These are phyloP conservation scores for Colostygia pectinataria DNA, from an alignment of 2,888 invertebrate genomes.

Conservation along the genomic window DNA sequence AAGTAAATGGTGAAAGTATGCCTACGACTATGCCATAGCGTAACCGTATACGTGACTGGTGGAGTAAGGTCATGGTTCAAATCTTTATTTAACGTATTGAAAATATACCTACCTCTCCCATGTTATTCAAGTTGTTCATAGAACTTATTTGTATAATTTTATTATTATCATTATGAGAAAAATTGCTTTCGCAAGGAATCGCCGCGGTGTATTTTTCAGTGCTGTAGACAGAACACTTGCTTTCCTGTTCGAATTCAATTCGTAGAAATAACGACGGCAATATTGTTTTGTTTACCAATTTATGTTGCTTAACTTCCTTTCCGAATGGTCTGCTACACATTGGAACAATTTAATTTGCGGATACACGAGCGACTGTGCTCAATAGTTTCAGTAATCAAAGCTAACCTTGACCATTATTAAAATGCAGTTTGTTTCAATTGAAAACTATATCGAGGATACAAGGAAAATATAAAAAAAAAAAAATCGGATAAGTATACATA, in stretches of 20 bases:
- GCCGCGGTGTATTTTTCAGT: no score
- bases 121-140: constrained; percentile 2
- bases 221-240: no score
- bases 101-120: constrained; percentile 12
- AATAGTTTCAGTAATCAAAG: constrained; percentile 10
- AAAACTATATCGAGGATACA: no score
- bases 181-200: no score
- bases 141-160: no score
- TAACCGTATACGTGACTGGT: constrained; percentile 14
- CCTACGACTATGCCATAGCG: background rate
- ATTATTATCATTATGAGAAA: background rate
- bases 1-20: constrained; percentile 28
- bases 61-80: constrained; percentile 32
- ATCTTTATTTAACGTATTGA: constrained; percentile 17
- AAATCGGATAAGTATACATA: no score
- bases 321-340: constrained; percentile 10
- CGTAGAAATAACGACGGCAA: constrained; percentile 1
- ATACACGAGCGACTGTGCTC: constrained; percentile 7
- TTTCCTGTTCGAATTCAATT: no score
- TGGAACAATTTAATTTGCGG: constrained; percentile 24
- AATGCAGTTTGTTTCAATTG: background rate
- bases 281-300: constrained; percentile 3
- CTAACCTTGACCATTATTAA: constrained; percentile 10
- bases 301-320: constrained; percentile 18
- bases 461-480: no score